Evolutionary conservation across 2,797 vertebrate species (phyloP).

Genomic region (Paramormyrops hopkinsi): DNA sequence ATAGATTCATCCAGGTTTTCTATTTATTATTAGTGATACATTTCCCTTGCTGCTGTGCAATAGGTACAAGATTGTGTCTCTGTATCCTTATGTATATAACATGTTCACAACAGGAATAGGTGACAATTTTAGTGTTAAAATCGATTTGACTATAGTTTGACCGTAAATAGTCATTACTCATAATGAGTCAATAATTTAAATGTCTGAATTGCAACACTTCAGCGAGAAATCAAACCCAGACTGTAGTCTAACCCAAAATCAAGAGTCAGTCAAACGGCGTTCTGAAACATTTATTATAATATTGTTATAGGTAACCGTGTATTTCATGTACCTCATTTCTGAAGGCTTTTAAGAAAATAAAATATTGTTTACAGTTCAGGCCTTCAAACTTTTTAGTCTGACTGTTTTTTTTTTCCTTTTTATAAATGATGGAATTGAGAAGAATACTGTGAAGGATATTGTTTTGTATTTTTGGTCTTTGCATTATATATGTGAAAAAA

Average conservation of each 20-base stretch:
- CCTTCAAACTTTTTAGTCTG: neutral
- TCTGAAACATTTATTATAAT: neutral
- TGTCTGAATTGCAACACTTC: neutral
- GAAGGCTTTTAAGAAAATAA: conserved; percentile 9
- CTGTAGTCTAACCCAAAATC: neutral
- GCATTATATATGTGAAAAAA: neutral
- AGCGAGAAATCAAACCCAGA: neutral
- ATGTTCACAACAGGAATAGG: neutral
- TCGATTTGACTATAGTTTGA: neutral
- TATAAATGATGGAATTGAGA: neutral
- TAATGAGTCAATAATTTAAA: neutral
- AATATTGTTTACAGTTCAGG: neutral
- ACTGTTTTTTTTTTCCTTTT: neutral
- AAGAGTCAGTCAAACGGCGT: neutral
- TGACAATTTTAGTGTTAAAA: neutral
- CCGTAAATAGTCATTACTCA: neutral
- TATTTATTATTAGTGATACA: neutral
- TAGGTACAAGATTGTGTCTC: neutral
- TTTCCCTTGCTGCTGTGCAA: neutral
- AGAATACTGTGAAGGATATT: neutral
- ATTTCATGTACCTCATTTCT: neutral
- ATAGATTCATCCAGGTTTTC: neutral
- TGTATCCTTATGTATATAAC: neutral
- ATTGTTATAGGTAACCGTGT: neutral
- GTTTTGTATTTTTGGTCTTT: neutral